A percentile compares a stretch with the other conserved stretches of the same genome.
phyloP scores from a whole-genome alignment of 2,797 vertebrate genomes.

The Epinephelus awoara region DNA sequence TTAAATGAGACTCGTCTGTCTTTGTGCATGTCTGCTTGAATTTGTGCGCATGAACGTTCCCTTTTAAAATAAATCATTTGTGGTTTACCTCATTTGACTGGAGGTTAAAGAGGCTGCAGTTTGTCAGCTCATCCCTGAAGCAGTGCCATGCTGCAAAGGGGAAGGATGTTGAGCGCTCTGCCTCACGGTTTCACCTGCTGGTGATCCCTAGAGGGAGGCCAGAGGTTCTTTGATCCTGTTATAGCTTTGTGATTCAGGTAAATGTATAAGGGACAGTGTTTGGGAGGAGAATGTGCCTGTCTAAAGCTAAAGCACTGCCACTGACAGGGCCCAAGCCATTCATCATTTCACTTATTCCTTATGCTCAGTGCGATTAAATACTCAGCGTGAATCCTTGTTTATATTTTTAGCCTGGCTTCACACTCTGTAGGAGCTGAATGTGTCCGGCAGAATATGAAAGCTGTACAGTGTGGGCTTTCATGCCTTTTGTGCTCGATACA shows the following conservation, averaged over 20 bases:
- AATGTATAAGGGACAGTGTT: constrained; percentile 25
- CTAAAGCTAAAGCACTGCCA: constrained; percentile 23
- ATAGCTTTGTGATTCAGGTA: constrained; percentile 31
- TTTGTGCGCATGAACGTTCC: constrained; percentile 3
- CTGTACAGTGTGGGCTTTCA: constrained; percentile 52
- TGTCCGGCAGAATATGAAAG: constrained; percentile 56
- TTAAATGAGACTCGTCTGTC: constrained; percentile 30
- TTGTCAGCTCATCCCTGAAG: constrained; percentile 34
- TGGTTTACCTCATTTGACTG: constrained; percentile 16
- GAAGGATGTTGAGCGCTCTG: constrained; percentile 27
- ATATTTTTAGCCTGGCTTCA: constrained; percentile 61
- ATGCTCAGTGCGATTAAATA: constrained; percentile 46
- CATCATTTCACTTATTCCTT: constrained; percentile 51
- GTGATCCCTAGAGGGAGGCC: constrained; percentile 26
- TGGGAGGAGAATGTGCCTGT: constrained; percentile 25
- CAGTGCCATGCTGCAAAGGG: constrained; percentile 25
- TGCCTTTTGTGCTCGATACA: constrained; percentile 59
- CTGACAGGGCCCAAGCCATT: constrained; percentile 38
- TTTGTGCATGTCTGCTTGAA: constrained; percentile 11
- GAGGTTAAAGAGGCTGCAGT: constrained; percentile 37
- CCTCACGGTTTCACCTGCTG: constrained; percentile 40
- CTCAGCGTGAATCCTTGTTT: constrained; percentile 39
- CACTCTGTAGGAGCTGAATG: constrained; percentile 47
- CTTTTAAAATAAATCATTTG: constrained; percentile 15
- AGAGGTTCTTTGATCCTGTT: constrained; percentile 26